These are phyloP conservation scores for Nesoenas mayeri DNA, from an alignment of 2,113 vertebrate species.

Conservation along the genomic window DNA sequence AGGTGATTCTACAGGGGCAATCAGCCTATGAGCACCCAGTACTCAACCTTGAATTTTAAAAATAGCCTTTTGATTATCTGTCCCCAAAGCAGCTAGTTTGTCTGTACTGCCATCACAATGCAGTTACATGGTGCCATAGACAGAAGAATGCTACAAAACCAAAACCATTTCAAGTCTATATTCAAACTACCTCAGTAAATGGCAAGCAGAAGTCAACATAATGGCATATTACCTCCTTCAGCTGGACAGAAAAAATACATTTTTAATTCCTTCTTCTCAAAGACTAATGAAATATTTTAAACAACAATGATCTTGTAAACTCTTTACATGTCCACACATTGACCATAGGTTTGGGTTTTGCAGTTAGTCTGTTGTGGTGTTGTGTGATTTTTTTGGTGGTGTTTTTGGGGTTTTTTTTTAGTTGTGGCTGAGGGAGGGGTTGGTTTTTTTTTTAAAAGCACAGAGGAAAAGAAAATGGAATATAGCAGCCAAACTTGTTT, in stretches of 20 bases:
- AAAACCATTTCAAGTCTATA: background rate
- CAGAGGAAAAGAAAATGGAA: background rate
- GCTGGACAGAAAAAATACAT: background rate
- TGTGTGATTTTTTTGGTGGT: fast-evolving
- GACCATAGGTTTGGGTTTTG: background rate
- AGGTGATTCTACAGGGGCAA: background rate
- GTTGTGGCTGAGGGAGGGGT: too few species aligned
- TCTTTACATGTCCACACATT: background rate
- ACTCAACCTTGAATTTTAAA: background rate
- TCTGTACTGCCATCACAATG: background rate
- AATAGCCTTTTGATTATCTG: background rate
- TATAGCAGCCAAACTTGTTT: background rate
- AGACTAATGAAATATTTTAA: background rate
- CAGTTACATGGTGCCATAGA: background rate
- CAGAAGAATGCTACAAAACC: background rate
- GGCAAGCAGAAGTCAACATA: background rate
- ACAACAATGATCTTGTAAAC: background rate
- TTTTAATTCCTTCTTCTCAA: background rate
- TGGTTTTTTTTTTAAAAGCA: background rate
- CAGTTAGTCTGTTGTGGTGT: background rate
- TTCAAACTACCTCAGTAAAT: background rate
- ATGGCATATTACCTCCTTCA: background rate
- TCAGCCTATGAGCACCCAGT: background rate
- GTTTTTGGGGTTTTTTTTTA: too few species aligned
- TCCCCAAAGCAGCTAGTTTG: background rate